Evolutionary conservation across 2,888 invertebrate genomes (phyloP), one percentile per base, ranked within the genome.

Genomic region (Rhorus exstirpatorius): DNA sequence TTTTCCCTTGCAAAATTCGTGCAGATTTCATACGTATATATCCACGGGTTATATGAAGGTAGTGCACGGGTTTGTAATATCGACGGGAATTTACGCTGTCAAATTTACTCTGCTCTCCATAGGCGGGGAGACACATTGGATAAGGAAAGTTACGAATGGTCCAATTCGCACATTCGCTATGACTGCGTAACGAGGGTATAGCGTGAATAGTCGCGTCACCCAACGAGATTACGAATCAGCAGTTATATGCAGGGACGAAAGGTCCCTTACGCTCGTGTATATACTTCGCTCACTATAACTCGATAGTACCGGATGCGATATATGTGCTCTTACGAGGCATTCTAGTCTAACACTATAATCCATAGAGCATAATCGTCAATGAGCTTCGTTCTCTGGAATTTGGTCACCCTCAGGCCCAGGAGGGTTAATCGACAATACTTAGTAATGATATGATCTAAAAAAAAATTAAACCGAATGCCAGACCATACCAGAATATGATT

Each of bases 201-300:
- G 26, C 61, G 63, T 17, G 41, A 7, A 38, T 49, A 55, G 61
- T 31, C 53, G 61, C 71, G 61, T 71, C 58, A n/a, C 44, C 63
- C 44, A 78, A 78, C 70, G 63, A 71, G 63, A 78, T 78, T 78
- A 78, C 78, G 78, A 78, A 78, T 71, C 78, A 78, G 71, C 71
- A 71, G 71, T 78, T 78, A 51, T 65, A 61, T 68, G 7, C 63
- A 14, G 55, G 55, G 21, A 60, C 63, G 63, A 49, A 31, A 71
- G 61, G 21, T 46, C 17, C 58, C 24, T 24, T 49, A 41, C 38
- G 67, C 46, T 60, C 44, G n/a, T 67, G n/a, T 35, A 12, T 17
- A 12, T 41, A 12, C 41, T 51, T 35, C 38, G 38, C n/a, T 53
- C 68, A 24, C 68, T 41, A 53, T 21, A n/a, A n/a, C 24, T 24